Conservation (phyloP, 2,888 invertebrate species). For the Ypsolopha sequella region DNA sequence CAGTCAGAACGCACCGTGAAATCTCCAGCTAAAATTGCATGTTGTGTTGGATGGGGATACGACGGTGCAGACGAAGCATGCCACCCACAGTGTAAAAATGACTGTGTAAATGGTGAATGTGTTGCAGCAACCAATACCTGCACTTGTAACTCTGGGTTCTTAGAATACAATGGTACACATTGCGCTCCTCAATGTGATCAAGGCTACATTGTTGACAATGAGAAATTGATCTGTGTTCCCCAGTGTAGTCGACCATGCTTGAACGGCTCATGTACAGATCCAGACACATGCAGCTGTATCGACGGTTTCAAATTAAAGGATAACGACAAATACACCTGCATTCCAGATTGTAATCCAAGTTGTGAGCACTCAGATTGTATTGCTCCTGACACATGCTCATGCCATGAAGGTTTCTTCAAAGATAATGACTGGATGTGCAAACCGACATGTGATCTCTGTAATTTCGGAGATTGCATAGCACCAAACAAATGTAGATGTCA, state of each 20-base stretch:
- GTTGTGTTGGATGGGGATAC: slow-evolving; percentile 5
- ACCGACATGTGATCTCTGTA: slow-evolving; percentile 8
- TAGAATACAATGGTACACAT: slow-evolving; percentile 8
- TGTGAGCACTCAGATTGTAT: slow-evolving; percentile 47
- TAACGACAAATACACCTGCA: slow-evolving; percentile 14
- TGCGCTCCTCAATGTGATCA: slow-evolving; percentile 9
- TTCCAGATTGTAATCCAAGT: slow-evolving; percentile 23
- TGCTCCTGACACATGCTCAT: slow-evolving; percentile 47
- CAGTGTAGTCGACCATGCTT: slow-evolving; percentile 24
- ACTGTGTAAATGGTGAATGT: slow-evolving; percentile 37
- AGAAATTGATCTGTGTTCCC: slow-evolving; percentile 11
- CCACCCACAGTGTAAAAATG: slow-evolving; percentile 11
- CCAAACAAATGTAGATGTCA: slow-evolving; percentile 14
- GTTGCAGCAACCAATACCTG: slow-evolving; percentile 10
- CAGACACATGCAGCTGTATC: slow-evolving; percentile 41
- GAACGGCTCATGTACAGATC: slow-evolving; percentile 40
- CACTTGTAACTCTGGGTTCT: slow-evolving; percentile 1
- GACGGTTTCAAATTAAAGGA: slow-evolving; percentile 25
- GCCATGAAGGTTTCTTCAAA: slow-evolving; percentile 26
- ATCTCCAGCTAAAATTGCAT: background rate
- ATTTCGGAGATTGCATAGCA: slow-evolving; percentile 12
- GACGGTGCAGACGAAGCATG: slow-evolving; percentile 4
- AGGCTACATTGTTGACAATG: background rate
- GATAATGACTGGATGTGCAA: slow-evolving; percentile 5
- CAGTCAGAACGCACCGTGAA: too few relatives aligned